Percentiles rank a stretch among this genome's conserved stretches.
phyloP scores from a whole-genome alignment of 1,140 invertebrate species.

The Drosophila santomea region DNA sequence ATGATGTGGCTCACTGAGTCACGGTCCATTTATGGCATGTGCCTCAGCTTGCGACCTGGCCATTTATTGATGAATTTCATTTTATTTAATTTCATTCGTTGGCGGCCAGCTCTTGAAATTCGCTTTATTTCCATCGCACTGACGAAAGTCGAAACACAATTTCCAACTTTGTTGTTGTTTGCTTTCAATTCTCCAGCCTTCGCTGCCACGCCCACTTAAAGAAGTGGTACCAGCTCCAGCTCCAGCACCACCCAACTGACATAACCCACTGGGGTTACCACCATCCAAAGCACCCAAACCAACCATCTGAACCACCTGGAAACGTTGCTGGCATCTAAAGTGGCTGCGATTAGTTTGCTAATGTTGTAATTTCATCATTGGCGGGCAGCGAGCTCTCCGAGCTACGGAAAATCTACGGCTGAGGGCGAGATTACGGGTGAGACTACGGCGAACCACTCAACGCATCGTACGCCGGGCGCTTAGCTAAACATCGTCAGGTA shows the following conservation, averaged over 20 bases:
- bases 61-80: slow-evolving; percentile 81
- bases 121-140: slow-evolving; percentile 52
- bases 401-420: background rate
- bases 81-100: slow-evolving; percentile 61
- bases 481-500: slow-evolving; percentile 81
- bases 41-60: slow-evolving; percentile 7
- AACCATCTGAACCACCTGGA: slow-evolving; percentile 6
- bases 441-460: slow-evolving; percentile 41
- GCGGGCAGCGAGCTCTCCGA: slow-evolving; percentile 2
- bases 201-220: slow-evolving; percentile 31
- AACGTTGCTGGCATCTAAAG: slow-evolving; percentile 77
- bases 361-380: slow-evolving; percentile 83
- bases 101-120: slow-evolving; percentile 56
- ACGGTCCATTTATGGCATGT: slow-evolving; percentile 60
- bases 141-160: slow-evolving; percentile 58
- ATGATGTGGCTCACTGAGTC: slow-evolving; percentile 36
- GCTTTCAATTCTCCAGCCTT: slow-evolving; percentile 50
- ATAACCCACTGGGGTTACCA: background rate
- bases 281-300: background rate
- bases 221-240: background rate
- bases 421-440: slow-evolving; percentile 8
- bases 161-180: slow-evolving; percentile 68
- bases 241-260: no score
- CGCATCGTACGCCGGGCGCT: slow-evolving; percentile 49
- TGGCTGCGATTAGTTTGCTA: slow-evolving; percentile 83